Percentiles rank a stretch among this genome's conserved stretches.
phyloP scores from a whole-genome alignment of 2,113 vertebrate species.

The Lepus europaeus region DNA sequence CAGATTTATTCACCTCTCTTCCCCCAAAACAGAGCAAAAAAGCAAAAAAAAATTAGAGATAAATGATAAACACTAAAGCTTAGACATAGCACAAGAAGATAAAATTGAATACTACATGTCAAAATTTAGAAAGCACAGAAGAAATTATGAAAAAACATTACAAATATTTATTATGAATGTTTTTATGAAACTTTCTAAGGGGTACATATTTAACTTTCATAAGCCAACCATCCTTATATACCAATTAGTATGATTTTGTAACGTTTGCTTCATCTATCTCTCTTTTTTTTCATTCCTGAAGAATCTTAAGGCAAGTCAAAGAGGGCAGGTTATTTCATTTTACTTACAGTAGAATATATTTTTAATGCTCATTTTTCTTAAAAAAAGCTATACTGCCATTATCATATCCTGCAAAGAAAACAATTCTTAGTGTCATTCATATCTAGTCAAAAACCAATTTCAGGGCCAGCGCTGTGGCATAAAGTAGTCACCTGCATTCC shows the following conservation, averaged over 20 bases:
- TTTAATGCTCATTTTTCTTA: background rate
- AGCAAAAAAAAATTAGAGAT: background rate
- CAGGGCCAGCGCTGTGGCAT: no score
- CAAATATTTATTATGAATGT: background rate
- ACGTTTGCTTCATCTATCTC: background rate
- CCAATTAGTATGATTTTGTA: background rate
- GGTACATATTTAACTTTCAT: background rate
- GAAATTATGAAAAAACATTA: background rate
- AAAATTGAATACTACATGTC: constrained; percentile 1
- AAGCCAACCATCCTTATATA: background rate
- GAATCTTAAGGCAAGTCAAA: background rate
- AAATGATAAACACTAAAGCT: constrained; percentile 26
- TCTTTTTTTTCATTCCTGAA: background rate
- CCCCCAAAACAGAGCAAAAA: background rate
- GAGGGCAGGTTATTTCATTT: background rate
- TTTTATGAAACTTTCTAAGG: background rate
- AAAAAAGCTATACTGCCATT: background rate
- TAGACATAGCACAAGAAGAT: background rate
- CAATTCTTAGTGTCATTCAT: background rate
- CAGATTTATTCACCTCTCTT: background rate
- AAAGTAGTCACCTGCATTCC: no score
- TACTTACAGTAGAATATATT: background rate
- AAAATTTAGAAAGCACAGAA: background rate
- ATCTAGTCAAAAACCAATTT: background rate
- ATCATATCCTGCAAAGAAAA: background rate